Percentiles rank a stretch among this genome's conserved stretches.
Conservation (phyloP, 2,888 invertebrate species). For the Drosophila pseudotalamancana region DNA sequence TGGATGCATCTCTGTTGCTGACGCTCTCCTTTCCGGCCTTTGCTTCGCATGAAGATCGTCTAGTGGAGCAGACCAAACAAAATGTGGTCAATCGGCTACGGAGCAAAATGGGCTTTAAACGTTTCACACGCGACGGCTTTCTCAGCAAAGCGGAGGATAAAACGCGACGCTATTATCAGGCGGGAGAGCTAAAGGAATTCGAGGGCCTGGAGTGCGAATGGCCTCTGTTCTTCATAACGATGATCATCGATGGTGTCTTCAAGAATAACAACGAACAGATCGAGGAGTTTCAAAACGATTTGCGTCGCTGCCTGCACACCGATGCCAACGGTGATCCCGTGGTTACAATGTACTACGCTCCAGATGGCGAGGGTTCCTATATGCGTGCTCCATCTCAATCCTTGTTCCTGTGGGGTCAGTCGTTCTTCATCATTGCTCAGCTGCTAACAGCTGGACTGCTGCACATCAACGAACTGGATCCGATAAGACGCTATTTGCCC, state of each 20-base stretch:
- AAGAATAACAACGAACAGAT: conserved; percentile 94
- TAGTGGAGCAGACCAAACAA: conserved; percentile 94
- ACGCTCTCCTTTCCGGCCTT: conserved; percentile 99
- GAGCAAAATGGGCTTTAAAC: conserved; percentile 96
- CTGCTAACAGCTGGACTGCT: conserved; percentile 94
- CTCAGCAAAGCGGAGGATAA: conserved; percentile 94
- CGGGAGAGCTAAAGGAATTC: conserved; percentile 97
- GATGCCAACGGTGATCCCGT: conserved; percentile 95
- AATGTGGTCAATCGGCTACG: conserved; percentile 92
- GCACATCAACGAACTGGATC: conserved; percentile 97
- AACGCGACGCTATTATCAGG: conserved; percentile 88
- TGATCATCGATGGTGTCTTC: conserved; percentile 98
- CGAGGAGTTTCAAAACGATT: conserved; percentile 94
- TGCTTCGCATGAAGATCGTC: conserved; percentile 96
- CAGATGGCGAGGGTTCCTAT: conserved; percentile 84
- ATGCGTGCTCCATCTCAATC: conserved; percentile 85
- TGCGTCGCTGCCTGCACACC: conserved; percentile 92
- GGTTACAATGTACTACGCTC: conserved; percentile 94
- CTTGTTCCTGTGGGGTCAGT: conserved; percentile 97
- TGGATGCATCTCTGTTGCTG: conserved; percentile 95
- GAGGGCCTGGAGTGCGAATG: conserved; percentile 99
- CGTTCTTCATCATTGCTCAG: conserved; percentile 97
- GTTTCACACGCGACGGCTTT: conserved; percentile 97
- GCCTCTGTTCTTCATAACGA: conserved; percentile 97
- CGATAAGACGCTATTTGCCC: conserved; percentile 96